These are phyloP conservation scores for Metellina segmentata DNA, from an alignment of 2,888 invertebrate genomes.

Conservation along the genomic window DNA sequence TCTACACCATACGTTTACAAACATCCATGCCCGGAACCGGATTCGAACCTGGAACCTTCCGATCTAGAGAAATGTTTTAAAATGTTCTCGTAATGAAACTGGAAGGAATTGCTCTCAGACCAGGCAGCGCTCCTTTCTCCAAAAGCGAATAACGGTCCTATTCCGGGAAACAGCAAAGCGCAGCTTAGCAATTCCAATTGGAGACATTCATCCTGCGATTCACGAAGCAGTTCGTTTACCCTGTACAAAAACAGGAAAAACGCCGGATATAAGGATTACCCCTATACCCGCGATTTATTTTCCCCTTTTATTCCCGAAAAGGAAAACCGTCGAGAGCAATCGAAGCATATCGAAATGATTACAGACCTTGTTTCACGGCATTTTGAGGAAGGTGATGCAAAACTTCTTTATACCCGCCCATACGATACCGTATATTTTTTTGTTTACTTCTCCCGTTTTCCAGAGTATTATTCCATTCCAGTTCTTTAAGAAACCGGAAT, in stretches of 20 bases:
- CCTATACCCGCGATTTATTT: not conserved
- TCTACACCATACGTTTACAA: too few species aligned
- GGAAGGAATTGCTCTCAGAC: too few species aligned
- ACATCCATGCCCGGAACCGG: too few species aligned
- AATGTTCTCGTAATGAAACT: too few species aligned
- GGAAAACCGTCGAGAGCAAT: not conserved
- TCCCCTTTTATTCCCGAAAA: not conserved
- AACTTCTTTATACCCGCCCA: not conserved
- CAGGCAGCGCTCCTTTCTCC: too few species aligned
- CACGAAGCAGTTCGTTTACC: too few species aligned
- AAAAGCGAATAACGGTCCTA: too few species aligned
- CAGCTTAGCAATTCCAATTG: not conserved
- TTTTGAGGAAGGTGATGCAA: not conserved
- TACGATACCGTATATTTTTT: not conserved
- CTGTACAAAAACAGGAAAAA: not conserved
- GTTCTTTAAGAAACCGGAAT: not conserved
- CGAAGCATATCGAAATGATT: not conserved
- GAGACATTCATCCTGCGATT: not conserved
- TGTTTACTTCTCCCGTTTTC: not conserved
- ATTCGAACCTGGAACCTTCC: too few species aligned
- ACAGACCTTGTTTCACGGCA: not conserved
- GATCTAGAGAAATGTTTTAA: too few species aligned
- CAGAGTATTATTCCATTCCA: not conserved
- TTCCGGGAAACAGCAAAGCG: too few species aligned
- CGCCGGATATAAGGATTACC: not conserved